A percentile compares a stretch with the other conserved stretches of the same genome.
These are phyloP conservation scores for Pseudomyrmex cubaensis DNA, from an alignment of 1,140 invertebrate genomes.

Conservation along the genomic window DNA sequence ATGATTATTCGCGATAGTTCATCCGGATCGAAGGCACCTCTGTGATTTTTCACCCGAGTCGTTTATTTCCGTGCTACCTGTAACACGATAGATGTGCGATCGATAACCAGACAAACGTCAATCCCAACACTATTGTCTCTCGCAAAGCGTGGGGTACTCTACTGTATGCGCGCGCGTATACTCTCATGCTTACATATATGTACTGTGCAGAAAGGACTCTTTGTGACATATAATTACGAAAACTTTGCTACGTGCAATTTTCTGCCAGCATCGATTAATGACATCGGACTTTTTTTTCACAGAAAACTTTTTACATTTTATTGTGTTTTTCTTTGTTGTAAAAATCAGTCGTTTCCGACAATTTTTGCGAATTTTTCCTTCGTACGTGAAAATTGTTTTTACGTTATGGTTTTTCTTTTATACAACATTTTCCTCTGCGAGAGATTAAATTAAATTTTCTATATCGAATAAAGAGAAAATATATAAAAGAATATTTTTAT, in stretches of 20 bases:
- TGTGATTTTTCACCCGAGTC: conserved; percentile 48
- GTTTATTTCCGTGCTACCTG: conserved; percentile 42
- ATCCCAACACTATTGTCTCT: conserved; percentile 28
- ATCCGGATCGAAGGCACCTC: conserved; percentile 35
- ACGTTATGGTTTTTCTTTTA: neutral
- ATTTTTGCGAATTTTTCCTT: neutral
- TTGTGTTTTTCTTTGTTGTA: neutral
- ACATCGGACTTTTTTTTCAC: neutral
- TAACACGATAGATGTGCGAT: conserved; percentile 47
- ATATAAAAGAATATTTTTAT: too few relatives aligned
- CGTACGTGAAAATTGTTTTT: neutral
- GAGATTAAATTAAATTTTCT: neutral
- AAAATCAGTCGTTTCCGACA: neutral
- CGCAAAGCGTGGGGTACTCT: neutral
- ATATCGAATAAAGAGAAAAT: too few relatives aligned
- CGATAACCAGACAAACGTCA: conserved; percentile 37
- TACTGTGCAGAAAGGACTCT: neutral
- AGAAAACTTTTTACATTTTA: neutral
- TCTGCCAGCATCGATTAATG: conserved; percentile 34
- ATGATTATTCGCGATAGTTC: conserved; percentile 28
- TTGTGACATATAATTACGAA: conserved; percentile 24
- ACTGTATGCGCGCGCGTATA: neutral
- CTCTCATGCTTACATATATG: conserved; percentile 43
- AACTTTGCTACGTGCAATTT: conserved; percentile 25
- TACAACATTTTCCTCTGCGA: too few relatives aligned